Percentiles rank a stretch among this genome's conserved stretches.
phyloP scores from a whole-genome alignment of 1,140 invertebrate genomes.

The Eriosoma lanigerum region DNA sequence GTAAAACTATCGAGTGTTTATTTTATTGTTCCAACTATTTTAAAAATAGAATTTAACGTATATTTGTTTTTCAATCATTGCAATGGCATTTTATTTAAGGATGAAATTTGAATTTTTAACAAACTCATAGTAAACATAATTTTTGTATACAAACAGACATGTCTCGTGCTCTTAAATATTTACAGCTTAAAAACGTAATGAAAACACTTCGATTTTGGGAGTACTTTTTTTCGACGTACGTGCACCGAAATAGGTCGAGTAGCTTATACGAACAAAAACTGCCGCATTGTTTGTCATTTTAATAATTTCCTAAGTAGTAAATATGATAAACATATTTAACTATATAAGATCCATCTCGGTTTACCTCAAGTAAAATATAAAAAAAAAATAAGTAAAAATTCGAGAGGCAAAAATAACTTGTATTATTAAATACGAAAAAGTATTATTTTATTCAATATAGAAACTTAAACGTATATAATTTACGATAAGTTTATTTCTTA shows the following conservation, averaged over 20 bases:
- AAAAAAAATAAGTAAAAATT: slow-evolving; percentile 37
- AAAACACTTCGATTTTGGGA: background rate
- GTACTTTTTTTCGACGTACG: background rate
- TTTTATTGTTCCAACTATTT: no score
- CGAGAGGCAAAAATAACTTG: background rate
- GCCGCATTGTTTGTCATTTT: slow-evolving; percentile 15
- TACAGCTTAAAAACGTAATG: background rate
- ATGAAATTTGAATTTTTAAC: background rate
- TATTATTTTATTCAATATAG: background rate
- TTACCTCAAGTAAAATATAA: slow-evolving; percentile 16
- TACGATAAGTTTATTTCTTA: slow-evolving; percentile 24
- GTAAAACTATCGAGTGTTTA: no score
- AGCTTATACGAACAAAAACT: background rate
- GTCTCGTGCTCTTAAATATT: background rate
- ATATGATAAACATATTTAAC: slow-evolving; percentile 33
- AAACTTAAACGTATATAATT: slow-evolving; percentile 16
- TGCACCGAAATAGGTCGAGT: background rate
- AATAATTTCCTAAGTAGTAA: slow-evolving; percentile 25
- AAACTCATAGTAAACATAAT: background rate
- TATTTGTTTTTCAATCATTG: no score
- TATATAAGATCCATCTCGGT: background rate
- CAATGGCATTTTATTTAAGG: no score
- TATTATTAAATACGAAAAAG: background rate
- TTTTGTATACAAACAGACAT: background rate
- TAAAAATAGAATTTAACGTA: no score